Evolutionary conservation across 2,888 invertebrate species (phyloP), one percentile per base, ranked within the genome.

Genomic region (Tryphoninae sp.): DNA sequence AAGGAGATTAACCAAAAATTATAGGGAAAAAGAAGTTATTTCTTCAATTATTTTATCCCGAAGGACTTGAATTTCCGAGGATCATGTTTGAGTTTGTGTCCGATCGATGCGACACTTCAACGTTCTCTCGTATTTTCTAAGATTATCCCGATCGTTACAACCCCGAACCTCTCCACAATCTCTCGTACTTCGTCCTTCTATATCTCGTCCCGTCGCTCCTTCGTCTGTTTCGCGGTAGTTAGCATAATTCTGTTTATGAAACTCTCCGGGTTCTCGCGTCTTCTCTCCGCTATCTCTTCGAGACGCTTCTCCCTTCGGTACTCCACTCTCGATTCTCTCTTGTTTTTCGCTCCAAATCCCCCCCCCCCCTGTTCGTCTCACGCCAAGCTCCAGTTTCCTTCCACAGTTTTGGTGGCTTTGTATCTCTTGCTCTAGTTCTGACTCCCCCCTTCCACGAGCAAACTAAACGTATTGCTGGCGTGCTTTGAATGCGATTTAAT

Each of bases 241-340:
- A 93, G 92, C 86, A 93, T 92, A 87, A 93, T 92, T 82, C 93
- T 92, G 88, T 93, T 93, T 80, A 93, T 90, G 87, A 93, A 93
- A 71, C 92, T 91, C 80, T 53, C 84, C 64, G 33, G 68, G 64
- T 76, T 80, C 77, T 80, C 75, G 73, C 61, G 78, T 78, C 76
- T 84, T 80, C 83, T 80, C 69, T 72, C 26, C 40, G 67, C 82
- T 72, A 77, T 82, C 16, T 55, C 79, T 69, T 62, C 76, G 51
- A 26, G 19, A 59, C 51, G 40, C 59, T 71, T 26, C 67, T 67
- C 67, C 40, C 68, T 8, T 55, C 42, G 65, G 45, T 22, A n/a
- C 53, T 58, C 45, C 53, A 2, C 51, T 67, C 49, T n/a, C 74
- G 33, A 65, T 75, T 69, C 74, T 86, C 83, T 71, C 74, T 73